Evolutionary conservation across 2,113 vertebrate species (phyloP), one percentile per base, ranked within the genome.

Genomic region (Muntiacus reevesi): DNA sequence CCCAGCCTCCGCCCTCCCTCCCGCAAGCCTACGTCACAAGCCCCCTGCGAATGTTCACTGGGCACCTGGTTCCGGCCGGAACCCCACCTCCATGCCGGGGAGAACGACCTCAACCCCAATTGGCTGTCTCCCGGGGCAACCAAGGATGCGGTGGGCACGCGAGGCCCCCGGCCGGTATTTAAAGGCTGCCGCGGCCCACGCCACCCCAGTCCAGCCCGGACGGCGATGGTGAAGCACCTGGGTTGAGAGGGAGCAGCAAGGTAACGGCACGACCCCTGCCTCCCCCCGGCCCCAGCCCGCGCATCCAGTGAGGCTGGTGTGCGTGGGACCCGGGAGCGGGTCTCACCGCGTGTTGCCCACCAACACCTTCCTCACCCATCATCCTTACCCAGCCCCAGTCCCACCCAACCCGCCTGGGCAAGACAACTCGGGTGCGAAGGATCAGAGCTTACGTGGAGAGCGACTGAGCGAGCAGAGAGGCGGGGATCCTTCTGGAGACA

Each of bases 51-150:
- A 96, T 9, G 28, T 74, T 95, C 94, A 87, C 9, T 0, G 2
- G 7, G 17, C 14, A 4, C 83, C 76, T 36, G 0, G 33, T 95
- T 97, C 87, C 0, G 2, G 36, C 13, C 3, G 0, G 82, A 97
- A 89, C 82, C 54, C 62, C 1, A 15, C 2, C 94, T 79, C 74
- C 74, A n/a, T 19, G 11, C 52, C 4, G 2, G 4, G 47, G 11
- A 55, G 93, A 47, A 57, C 6, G 25, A 64, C 5, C 92, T 96
- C 30, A 6, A 71, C 7, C 2, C 94, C 40, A 19, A 98, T 98
- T 98, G 98, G 98, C 97, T 98, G 97, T 98, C 52, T 92, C 94
- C 90, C 43, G 0, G 62, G 94, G 97, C 94, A 97, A 98, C 98
- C 92, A 19, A 92, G 85, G 94, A 98, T 90, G 97, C 94, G 3